Evolutionary conservation across 2,113 vertebrate species (phyloP).

Genomic region (Pseudorhombus dupliciocellatus): DNA sequence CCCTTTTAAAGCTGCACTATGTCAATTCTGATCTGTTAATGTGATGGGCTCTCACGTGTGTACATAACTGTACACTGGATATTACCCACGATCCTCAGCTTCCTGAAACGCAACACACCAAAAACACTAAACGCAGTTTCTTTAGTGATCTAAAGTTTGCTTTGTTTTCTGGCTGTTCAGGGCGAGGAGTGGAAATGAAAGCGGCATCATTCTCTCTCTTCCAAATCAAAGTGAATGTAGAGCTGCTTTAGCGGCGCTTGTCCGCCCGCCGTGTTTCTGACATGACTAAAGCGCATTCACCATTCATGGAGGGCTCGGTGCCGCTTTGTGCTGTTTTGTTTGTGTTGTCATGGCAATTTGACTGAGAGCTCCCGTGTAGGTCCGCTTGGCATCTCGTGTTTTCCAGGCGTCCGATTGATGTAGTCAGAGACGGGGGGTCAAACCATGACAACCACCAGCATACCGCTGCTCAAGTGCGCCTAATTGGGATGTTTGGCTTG

Average conservation of each 20-base stretch:
- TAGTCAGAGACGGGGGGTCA: slow-evolving; percentile 49
- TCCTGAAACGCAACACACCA: no score
- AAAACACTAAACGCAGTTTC: no score
- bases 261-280: slow-evolving; percentile 48
- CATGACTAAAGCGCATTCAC: slow-evolving; percentile 55
- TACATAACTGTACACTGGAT: no score
- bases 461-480: slow-evolving; percentile 50
- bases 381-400: slow-evolving; percentile 53
- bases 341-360: slow-evolving; percentile 71
- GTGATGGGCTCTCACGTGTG: no score
- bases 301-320: slow-evolving; percentile 46
- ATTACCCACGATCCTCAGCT: no score
- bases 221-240: no score
- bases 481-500: slow-evolving; percentile 63
- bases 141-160: no score
- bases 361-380: slow-evolving; percentile 50
- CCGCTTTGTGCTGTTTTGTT: slow-evolving; percentile 75
- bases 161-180: no score
- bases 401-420: slow-evolving; percentile 57
- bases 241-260: slow-evolving; percentile 21
- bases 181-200: no score
- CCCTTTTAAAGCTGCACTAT: slow-evolving; percentile 18
- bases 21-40: no score
- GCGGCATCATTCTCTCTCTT: no score
- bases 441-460: slow-evolving; percentile 63